Evolutionary conservation across 2,113 vertebrate genomes (phyloP), one percentile per base, ranked within the genome.

Genomic region (Xyrauchen texanus): DNA sequence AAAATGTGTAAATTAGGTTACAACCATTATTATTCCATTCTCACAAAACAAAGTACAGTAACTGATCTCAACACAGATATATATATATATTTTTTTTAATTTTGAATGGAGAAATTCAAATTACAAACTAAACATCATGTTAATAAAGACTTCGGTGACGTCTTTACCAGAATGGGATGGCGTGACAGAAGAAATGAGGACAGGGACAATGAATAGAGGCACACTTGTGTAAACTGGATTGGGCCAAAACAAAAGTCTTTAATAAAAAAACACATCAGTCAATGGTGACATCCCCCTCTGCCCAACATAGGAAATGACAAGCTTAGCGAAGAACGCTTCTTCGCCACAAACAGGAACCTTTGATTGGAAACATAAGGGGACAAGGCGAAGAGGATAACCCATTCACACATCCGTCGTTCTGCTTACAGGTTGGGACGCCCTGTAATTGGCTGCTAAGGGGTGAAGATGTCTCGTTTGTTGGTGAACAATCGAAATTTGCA

Each of bases 301-400:
- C 89, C 90, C 68, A 42, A 75, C 47, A 64, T 60, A 87, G 74
- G 78, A 77, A 82, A 85, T 84, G 70, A 74, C 90, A 86, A 76
- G 74, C 74, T 85, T 82, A 83, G 77, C 90, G 87, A 90, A 88
- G 85, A 89, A 86, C 89, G 86, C 84, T 87, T 91, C 87, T 75
- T 68, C 72, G 93, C 90, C 93, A 78, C 91, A 91, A 90, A 83
- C 81, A 90, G 91, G 67, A 79, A 87, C 78, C 90, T 93, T 81
- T 89, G 90, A 94, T 93, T 94, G 93, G 90, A 91, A 93, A 84
- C 92, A 93, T 90, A 89, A 89, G 91, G 89, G 91, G 89, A 73
- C 89, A 82, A 84, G 87, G 90, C 91, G 69, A 60, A 93, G 93
- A 92, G 91, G 89, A 90, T 90, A 92, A 92, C 90, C 91, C 93